Evolutionary conservation across 2,113 vertebrate genomes (phyloP), one percentile per base, ranked within the genome.

Genomic region (Varanus salvator): DNA sequence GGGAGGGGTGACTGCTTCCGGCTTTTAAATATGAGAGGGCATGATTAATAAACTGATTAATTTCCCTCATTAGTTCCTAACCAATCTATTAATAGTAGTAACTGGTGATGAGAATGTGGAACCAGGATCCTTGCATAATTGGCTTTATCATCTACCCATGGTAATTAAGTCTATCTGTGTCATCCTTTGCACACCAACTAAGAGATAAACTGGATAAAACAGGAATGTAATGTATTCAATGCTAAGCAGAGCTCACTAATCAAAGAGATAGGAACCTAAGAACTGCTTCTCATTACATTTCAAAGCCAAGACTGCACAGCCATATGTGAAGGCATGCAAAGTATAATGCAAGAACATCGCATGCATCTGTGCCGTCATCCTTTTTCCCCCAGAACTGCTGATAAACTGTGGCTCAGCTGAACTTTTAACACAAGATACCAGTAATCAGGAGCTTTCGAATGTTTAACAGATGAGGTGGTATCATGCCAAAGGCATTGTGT

Each of bases 31-130:
- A 89, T 54, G 57, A 77, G 90, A 89, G 72, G 29, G 0, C 25
- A 80, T 78, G 85, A 91, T 80, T 60, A 90, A 54, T 85, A 84
- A 86, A 89, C 81, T 91, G 85, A 75, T 94, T 91, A 89, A 80
- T 91, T 44, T 57, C 75, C 19, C 0, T 90, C 90, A 93, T 91
- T 68, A 54, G 64, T 66, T 57, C 50, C 31, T 91, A 85, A 9
- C 1, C 87, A 88, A 71, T 85, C 50, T 90, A 90, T 86, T 92
- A 92, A 44, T 87, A 38, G 82, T 89, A 89, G 78, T 88, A 50
- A 23, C 8, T 91, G 90, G 4, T 90, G 12, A 50, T 90, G 88
- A 85, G 87, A 93, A 78, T 86, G 85, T 25, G 5, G 27, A 25
- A 23, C 90, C 80, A 90, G 44, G 74, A 91, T 86, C 80, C 48